A percentile compares a stretch with the other conserved stretches of the same genome.
Conservation (phyloP, 1,140 invertebrate genomes). For the Euwallacea fornicatus region DNA sequence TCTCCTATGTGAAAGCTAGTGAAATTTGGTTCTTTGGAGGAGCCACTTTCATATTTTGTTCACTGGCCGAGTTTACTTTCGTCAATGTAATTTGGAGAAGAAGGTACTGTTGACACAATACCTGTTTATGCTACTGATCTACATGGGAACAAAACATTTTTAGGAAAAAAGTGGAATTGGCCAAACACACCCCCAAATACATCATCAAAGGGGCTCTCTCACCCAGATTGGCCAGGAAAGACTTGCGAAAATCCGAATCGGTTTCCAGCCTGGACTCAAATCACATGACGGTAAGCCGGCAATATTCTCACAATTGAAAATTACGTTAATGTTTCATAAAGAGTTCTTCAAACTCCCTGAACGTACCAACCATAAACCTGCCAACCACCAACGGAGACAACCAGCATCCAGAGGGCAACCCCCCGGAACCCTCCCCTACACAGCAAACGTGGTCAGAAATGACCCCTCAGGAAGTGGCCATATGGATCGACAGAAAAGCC, state of each 20-base stretch:
- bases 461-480: conserved; percentile 82
- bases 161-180: conserved; percentile 78
- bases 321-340: conserved; percentile 44
- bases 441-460: conserved; percentile 71
- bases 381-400: conserved; percentile 41
- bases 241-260: conserved; percentile 64
- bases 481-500: conserved; percentile 81
- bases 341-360: conserved; percentile 66
- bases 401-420: conserved; percentile 20
- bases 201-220: conserved; percentile 82
- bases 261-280: conserved; percentile 64
- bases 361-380: conserved; percentile 64
- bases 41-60: conserved; percentile 81
- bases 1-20: conserved; percentile 86
- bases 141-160: conserved; percentile 36
- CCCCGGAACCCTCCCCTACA: conserved; percentile 4
- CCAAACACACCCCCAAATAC: conserved; percentile 81
- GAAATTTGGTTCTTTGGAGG: conserved; percentile 87
- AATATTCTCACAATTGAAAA: neutral
- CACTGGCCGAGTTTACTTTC: conserved; percentile 84
- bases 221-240: conserved; percentile 69
- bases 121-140: neutral
- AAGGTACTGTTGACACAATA: conserved; percentile 61
- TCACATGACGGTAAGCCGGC: conserved; percentile 64
- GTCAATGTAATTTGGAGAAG: conserved; percentile 86